Percentiles rank a stretch among this genome's conserved stretches.
phyloP scores from a whole-genome alignment of 1,140 invertebrate genomes.

The Zaprionus ornatus region DNA sequence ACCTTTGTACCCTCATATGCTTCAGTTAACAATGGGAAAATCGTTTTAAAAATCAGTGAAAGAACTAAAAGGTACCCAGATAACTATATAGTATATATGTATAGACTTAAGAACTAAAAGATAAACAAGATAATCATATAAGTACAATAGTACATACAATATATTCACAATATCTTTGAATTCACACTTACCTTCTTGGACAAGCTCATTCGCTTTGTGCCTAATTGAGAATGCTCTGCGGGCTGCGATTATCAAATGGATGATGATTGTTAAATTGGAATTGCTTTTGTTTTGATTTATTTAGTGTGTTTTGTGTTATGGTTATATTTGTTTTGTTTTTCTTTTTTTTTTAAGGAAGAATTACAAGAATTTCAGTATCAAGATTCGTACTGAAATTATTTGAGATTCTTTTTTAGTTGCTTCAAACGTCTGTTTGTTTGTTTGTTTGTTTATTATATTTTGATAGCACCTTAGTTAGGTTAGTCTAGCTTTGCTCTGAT shows the following conservation, averaged over 20 bases:
- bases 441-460: constrained; percentile 10
- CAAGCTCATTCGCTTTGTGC: constrained; percentile 55
- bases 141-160: neutral
- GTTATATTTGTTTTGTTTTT: constrained; percentile 21
- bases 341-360: constrained; percentile 48
- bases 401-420: constrained; percentile 31
- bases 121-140: neutral
- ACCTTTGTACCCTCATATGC: too few species aligned
- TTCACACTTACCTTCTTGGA: constrained; percentile 60
- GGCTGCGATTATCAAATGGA: constrained; percentile 51
- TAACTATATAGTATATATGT: too few species aligned
- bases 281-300: constrained; percentile 23
- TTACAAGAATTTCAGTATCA: constrained; percentile 51
- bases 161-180: neutral
- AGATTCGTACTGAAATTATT: constrained; percentile 2
- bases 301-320: constrained; percentile 49
- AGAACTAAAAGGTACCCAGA: too few species aligned
- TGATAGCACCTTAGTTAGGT: constrained; percentile 21
- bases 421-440: constrained; percentile 28
- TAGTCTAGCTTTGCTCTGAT: constrained; percentile 27
- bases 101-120: neutral
- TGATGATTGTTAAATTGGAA: constrained; percentile 33
- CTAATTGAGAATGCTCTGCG: constrained; percentile 39
- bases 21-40: too few species aligned
- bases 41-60: too few species aligned